Conservation (phyloP, 2,888 invertebrate species). For the Aleiodes leptofemur region DNA sequence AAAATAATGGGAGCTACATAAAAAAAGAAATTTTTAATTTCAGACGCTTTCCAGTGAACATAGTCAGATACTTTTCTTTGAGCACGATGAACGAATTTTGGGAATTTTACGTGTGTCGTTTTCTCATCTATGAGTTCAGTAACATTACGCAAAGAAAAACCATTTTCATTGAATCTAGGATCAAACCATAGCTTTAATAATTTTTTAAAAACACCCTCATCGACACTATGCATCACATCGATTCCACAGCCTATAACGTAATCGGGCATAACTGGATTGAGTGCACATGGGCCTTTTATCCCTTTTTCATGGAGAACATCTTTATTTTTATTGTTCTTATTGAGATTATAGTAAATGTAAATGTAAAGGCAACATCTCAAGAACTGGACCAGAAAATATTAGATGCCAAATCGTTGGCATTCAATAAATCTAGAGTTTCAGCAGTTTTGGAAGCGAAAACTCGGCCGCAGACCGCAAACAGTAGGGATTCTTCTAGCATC, state of each 20-base stretch:
- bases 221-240: constrained; percentile 49
- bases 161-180: background rate
- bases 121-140: background rate
- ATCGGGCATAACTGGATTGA: constrained; percentile 49
- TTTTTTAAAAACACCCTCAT: constrained; percentile 42
- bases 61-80: background rate
- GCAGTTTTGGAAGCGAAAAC: too few relatives aligned
- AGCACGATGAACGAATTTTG: constrained; percentile 24
- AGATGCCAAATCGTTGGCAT: too few relatives aligned
- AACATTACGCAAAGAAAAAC: constrained; percentile 3
- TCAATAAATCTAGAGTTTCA: too few relatives aligned
- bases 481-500: too few relatives aligned
- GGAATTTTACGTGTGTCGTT: constrained; percentile 3
- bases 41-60: constrained; percentile 34
- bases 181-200: constrained; percentile 19
- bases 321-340: background rate
- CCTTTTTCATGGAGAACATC: constrained; percentile 8
- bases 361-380: too few relatives aligned
- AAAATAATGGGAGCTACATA: constrained; percentile 5
- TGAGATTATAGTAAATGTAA: background rate
- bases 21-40: constrained; percentile 21
- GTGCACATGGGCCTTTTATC: constrained; percentile 48
- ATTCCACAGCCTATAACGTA: constrained; percentile 45
- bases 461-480: too few relatives aligned
- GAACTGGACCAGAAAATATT: too few relatives aligned